phyloP scores from a whole-genome alignment of 2,888 invertebrate genomes.

The Leuctra nigra region DNA sequence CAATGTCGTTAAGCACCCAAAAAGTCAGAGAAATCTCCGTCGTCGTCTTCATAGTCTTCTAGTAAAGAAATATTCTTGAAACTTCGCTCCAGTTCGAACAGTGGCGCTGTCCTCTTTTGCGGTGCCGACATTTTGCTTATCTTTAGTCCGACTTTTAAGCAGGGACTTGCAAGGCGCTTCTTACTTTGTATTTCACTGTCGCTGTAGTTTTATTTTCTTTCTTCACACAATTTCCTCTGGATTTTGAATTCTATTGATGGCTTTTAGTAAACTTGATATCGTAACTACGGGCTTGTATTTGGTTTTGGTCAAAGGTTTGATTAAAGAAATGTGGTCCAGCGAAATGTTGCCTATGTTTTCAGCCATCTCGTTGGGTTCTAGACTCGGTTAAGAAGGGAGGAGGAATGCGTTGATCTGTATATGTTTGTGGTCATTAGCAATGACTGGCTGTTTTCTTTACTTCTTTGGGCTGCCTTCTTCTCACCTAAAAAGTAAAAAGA shows the following conservation, averaged over 20 bases:
- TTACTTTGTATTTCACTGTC: neutral
- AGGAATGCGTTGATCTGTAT: neutral
- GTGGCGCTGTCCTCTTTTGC: neutral
- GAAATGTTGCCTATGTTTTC: neutral
- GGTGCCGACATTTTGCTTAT: constrained; percentile 7
- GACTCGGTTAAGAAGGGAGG: neutral
- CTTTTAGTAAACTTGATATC: neutral
- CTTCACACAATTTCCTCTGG: too few species aligned
- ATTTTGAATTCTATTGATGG: neutral
- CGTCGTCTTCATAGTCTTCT: constrained; percentile 1
- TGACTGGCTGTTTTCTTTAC: neutral
- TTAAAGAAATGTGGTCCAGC: neutral
- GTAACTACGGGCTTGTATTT: neutral
- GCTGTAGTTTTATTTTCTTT: neutral
- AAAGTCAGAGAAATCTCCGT: constrained; percentile 5
- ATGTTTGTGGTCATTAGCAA: too few species aligned
- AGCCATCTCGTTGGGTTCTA: neutral
- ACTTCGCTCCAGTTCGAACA: neutral
- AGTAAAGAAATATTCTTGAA: neutral
- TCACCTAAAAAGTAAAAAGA: too few species aligned
- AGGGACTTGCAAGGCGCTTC: neutral
- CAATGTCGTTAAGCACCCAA: constrained; percentile 5
- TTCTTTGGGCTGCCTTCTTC: neutral
- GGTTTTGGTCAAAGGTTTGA: neutral
- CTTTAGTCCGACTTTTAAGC: constrained; percentile 7